phyloP scores from a whole-genome alignment of 1,140 invertebrate species.

The Atta cephalotes region DNA sequence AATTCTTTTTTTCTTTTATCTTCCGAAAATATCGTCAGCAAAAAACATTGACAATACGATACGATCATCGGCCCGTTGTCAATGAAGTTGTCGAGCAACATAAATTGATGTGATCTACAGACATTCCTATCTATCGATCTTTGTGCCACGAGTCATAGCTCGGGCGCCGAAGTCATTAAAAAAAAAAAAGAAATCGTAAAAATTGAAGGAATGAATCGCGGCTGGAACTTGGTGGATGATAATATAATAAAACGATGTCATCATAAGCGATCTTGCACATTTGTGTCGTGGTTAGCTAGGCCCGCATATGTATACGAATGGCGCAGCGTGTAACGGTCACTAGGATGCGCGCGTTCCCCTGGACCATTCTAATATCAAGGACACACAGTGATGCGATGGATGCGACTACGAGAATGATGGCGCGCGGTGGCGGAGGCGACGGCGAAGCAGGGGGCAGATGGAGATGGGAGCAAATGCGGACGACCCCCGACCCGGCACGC shows the following conservation, averaged over 20 bases:
- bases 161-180: background rate
- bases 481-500: conserved; percentile 83
- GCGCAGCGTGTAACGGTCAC: conserved; percentile 79
- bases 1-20: background rate
- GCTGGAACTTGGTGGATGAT: conserved; percentile 37
- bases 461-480: conserved; percentile 81
- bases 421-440: conserved; percentile 28
- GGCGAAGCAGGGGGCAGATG: conserved; percentile 50
- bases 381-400: conserved; percentile 72
- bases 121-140: background rate
- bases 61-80: conserved; percentile 1
- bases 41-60: background rate
- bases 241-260: conserved; percentile 72
- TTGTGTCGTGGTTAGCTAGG: conserved; percentile 10
- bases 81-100: background rate
- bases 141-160: background rate
- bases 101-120: conserved; percentile 10
- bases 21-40: background rate
- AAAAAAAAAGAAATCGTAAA: background rate
- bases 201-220: background rate
- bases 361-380: conserved; percentile 85
- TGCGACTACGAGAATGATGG: conserved; percentile 69
- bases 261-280: conserved; percentile 65
- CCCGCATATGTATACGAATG: conserved; percentile 19
- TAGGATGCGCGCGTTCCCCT: conserved; percentile 77